A percentile compares a stretch with the other conserved stretches of the same genome.
Evolutionary conservation across 64 coral and sea anemone species (phyloP).

Genomic region (Pocillopora damicornis): DNA sequence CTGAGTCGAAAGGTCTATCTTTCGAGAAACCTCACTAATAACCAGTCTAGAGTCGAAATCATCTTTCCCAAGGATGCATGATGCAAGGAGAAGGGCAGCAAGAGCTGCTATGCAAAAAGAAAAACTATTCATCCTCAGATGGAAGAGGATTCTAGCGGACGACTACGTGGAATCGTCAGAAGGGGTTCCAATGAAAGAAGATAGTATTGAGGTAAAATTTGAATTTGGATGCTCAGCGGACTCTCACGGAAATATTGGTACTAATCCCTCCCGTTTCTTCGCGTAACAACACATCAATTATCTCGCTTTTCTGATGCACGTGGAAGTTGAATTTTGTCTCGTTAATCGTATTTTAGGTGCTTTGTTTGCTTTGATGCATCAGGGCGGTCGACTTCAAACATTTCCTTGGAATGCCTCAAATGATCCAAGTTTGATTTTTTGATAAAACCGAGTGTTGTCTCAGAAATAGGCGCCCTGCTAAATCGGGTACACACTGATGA

Average conservation of each 20-base stretch:
- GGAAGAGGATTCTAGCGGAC: constrained; percentile 76
- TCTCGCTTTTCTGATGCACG: too few relatives aligned
- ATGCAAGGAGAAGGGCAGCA: constrained; percentile 62
- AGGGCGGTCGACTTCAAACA: too few relatives aligned
- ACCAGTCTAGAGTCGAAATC: constrained; percentile 68
- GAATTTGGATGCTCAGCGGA: background rate
- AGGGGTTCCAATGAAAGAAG: constrained; percentile 69
- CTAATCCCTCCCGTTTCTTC: background rate
- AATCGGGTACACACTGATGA: too few relatives aligned
- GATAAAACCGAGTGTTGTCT: too few relatives aligned
- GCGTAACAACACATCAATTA: background rate
- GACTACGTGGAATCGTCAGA: constrained; percentile 93
- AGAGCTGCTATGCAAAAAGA: constrained; percentile 50
- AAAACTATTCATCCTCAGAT: constrained; percentile 84
- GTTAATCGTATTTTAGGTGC: too few relatives aligned
- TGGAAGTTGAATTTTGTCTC: too few relatives aligned
- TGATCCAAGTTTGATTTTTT: too few relatives aligned
- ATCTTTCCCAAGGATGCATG: constrained; percentile 46
- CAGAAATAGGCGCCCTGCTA: too few relatives aligned
- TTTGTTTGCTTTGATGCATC: too few relatives aligned
- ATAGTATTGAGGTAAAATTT: constrained; percentile 29
- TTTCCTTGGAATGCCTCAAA: too few relatives aligned
- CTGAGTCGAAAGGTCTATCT: constrained; percentile 91
- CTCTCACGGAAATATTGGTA: background rate
- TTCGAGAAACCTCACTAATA: constrained; percentile 77